A percentile compares a stretch with the other conserved stretches of the same genome.
These are phyloP conservation scores for Campodea augens DNA, from an alignment of 1,140 invertebrate genomes.

Conservation along the genomic window DNA sequence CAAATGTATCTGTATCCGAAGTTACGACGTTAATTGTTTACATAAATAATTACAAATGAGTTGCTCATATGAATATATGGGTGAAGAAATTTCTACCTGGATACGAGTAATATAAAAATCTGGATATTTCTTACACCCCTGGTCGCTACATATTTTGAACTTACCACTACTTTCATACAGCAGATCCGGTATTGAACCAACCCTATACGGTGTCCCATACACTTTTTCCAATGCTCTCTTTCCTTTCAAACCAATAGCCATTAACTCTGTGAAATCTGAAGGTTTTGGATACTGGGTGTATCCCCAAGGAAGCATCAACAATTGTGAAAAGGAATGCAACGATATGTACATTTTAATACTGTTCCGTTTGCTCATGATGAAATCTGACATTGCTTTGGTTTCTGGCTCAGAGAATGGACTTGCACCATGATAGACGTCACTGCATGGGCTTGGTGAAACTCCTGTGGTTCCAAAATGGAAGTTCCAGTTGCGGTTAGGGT, in stretches of 20 bases:
- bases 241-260: constrained; percentile 14
- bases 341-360: constrained; percentile 52
- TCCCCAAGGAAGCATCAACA: constrained; percentile 68
- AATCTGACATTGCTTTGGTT: constrained; percentile 48
- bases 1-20: no score
- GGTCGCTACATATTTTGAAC: no score
- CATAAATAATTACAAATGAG: no score
- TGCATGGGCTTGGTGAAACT: constrained; percentile 67
- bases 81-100: no score
- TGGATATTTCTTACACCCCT: no score
- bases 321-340: constrained; percentile 76
- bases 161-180: constrained; percentile 13
- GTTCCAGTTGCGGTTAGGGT: constrained; percentile 63
- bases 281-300: constrained; percentile 25
- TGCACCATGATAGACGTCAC: constrained; percentile 67
- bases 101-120: no score
- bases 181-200: constrained; percentile 16
- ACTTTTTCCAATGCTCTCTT: constrained; percentile 15
- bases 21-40: no score
- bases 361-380: constrained; percentile 30
- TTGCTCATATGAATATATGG: no score
- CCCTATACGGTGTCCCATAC: constrained; percentile 17
- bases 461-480: constrained; percentile 57
- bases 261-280: constrained; percentile 15
- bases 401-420: constrained; percentile 82